Percentiles rank a stretch among this genome's conserved stretches.
These are phyloP conservation scores for Griposia aprilina DNA, from an alignment of 2,888 invertebrate genomes.

Conservation along the genomic window DNA sequence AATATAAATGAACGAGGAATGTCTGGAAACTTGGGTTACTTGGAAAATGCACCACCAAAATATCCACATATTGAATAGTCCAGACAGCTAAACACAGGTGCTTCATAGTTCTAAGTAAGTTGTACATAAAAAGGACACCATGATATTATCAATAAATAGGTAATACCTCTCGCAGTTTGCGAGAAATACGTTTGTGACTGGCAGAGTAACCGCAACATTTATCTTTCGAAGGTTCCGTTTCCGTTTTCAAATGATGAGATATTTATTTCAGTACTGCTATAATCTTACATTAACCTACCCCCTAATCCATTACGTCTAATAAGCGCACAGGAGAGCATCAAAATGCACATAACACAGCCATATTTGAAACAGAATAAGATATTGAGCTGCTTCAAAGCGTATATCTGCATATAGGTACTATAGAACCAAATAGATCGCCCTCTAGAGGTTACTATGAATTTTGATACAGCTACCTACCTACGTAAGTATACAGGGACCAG, in stretches of 20 bases:
- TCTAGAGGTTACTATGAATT: slow-evolving; percentile 69
- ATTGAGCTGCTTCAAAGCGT: slow-evolving; percentile 69
- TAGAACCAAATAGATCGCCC: slow-evolving; percentile 66
- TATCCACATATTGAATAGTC: background rate
- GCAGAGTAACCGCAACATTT: no score
- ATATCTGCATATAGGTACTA: slow-evolving; percentile 66
- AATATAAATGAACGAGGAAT: background rate
- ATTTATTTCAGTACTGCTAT: no score
- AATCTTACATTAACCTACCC: background rate
- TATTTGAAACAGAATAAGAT: slow-evolving; percentile 73
- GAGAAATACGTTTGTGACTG: background rate
- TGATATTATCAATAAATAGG: background rate
- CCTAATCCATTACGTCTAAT: slow-evolving; percentile 15
- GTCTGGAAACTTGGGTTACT: background rate
- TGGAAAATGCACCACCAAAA: background rate
- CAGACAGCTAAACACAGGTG: no score
- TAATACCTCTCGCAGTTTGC: background rate
- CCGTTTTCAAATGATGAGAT: background rate
- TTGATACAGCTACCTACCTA: slow-evolving; percentile 60
- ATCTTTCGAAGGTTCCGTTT: background rate
- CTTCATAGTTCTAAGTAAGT: background rate
- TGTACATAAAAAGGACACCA: background rate
- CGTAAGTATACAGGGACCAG: slow-evolving; percentile 52
- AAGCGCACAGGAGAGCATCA: slow-evolving; percentile 10
- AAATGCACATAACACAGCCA: slow-evolving; percentile 46